Evolutionary conservation across 2,113 vertebrate species (phyloP).

Genomic region (Aegithalos caudatus): DNA sequence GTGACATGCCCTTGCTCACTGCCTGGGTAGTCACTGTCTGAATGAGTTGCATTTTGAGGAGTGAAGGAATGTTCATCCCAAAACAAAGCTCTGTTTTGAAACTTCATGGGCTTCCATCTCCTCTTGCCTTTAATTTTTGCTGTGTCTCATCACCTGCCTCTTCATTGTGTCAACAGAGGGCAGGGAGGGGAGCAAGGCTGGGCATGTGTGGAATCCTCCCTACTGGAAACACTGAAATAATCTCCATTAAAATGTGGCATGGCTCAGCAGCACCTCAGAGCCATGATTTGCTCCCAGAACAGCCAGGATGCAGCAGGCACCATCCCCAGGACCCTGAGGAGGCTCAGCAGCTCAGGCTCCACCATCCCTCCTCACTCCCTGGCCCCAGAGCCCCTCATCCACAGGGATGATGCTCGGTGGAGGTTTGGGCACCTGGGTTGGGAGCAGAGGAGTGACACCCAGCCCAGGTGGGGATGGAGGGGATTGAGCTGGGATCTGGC

Average conservation of each 20-base stretch:
- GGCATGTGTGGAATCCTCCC: rapidly evolving
- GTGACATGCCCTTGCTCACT: not conserved
- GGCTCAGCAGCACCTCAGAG: not conserved
- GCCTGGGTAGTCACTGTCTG: not conserved
- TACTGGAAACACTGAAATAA: not conserved
- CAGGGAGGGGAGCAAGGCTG: not conserved
- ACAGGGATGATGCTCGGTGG: rapidly evolving
- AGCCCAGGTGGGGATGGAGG: not conserved
- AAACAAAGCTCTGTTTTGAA: not conserved
- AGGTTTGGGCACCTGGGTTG: not conserved
- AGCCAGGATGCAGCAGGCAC: not conserved
- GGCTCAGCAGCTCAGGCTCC: not conserved
- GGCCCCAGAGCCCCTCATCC: not conserved
- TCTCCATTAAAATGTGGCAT: rapidly evolving
- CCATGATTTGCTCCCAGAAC: not conserved
- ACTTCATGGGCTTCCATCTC: not conserved
- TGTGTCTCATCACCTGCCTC: not conserved
- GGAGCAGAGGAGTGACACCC: not conserved
- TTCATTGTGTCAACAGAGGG: not conserved
- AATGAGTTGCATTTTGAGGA: not conserved
- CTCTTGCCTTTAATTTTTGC: not conserved
- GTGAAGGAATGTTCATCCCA: not conserved
- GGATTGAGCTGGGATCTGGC: not conserved
- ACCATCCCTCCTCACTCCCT: not conserved
- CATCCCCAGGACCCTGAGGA: not conserved